phyloP scores from a whole-genome alignment of 1,140 invertebrate species.

The Lycorma delicatula region DNA sequence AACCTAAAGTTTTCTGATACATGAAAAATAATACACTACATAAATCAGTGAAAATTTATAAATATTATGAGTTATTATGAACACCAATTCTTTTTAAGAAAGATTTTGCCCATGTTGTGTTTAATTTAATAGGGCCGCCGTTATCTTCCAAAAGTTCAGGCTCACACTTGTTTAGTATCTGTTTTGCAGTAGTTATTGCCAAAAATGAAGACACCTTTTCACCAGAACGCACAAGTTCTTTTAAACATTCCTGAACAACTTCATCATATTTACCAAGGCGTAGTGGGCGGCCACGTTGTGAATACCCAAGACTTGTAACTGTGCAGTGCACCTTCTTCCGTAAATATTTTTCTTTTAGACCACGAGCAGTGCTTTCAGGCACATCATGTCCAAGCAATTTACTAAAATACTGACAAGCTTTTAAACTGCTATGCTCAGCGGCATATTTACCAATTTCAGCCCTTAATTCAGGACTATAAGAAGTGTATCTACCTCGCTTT shows the following conservation, averaged over 20 bases:
- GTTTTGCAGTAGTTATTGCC: constrained; percentile 37
- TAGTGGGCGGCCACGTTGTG: constrained; percentile 35
- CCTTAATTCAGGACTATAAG: constrained; percentile 37
- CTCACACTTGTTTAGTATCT: constrained; percentile 37
- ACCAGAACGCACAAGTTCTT: constrained; percentile 34
- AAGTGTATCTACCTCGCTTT: constrained; percentile 33
- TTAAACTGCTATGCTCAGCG: constrained; percentile 35
- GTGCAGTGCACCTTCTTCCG: constrained; percentile 30
- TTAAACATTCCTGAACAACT: constrained; percentile 37
- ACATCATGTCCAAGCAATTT: constrained; percentile 33
- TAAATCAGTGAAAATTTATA: no score
- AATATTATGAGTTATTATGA: constrained; percentile 24
- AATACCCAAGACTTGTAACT: constrained; percentile 35
- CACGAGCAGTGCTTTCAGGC: constrained; percentile 37
- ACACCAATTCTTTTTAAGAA: constrained; percentile 33
- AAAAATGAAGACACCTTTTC: constrained; percentile 37
- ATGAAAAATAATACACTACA: no score
- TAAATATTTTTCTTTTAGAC: constrained; percentile 36
- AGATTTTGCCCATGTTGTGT: constrained; percentile 38
- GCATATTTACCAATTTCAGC: constrained; percentile 38
- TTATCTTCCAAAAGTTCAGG: constrained; percentile 35
- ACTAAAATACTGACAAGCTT: constrained; percentile 35
- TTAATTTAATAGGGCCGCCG: constrained; percentile 36
- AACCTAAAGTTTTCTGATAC: no score
- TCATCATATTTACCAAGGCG: constrained; percentile 37